Conservation (phyloP, 2,113 vertebrate species). For the Sigmodon hispidus region DNA sequence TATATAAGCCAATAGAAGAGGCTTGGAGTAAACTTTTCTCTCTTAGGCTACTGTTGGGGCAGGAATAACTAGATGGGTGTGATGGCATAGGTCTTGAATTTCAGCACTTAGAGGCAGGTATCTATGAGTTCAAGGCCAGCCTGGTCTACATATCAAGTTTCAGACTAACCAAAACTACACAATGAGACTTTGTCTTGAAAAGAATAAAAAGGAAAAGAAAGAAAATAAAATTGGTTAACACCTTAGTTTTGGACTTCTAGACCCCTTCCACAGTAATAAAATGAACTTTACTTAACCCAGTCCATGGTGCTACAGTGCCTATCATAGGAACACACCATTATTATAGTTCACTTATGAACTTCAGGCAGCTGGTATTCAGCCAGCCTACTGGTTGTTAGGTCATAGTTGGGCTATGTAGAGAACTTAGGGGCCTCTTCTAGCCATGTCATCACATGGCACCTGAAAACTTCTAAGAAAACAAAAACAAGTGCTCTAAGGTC, state of each 20-base stretch:
- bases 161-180: neutral
- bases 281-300: neutral
- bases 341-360: rapidly evolving
- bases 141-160: neutral
- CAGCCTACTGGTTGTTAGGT: too few relatives aligned
- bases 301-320: neutral
- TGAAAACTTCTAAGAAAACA: conserved; percentile 7
- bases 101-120: neutral
- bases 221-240: neutral
- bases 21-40: neutral
- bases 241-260: neutral
- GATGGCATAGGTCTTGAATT: neutral
- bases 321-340: neutral
- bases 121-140: neutral
- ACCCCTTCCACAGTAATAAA: neutral
- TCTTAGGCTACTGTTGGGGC: neutral
- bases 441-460: neutral
- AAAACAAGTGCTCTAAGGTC: neutral
- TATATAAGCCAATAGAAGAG: neutral
- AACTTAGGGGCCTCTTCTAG: neutral
- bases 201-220: neutral
- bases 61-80: neutral
- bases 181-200: neutral
- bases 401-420: neutral
- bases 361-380: neutral